A percentile compares a stretch with the other conserved stretches of the same genome.
Evolutionary conservation across 2,113 vertebrate species (phyloP).

Genomic region (Podarcis muralis): DNA sequence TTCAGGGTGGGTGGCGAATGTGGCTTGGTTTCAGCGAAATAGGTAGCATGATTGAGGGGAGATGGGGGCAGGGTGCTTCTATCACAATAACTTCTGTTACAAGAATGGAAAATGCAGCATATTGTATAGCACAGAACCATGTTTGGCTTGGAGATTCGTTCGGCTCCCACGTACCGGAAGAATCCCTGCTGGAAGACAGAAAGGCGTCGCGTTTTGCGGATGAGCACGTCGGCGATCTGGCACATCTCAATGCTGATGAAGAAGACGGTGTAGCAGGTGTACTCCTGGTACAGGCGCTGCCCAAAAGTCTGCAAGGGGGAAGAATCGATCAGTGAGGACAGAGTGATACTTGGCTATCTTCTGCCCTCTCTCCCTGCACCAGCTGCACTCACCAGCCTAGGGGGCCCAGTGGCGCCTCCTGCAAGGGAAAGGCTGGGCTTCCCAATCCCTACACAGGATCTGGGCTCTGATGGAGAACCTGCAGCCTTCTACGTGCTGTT

Average conservation of each 20-base stretch:
- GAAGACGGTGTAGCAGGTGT: slow-evolving; percentile 86
- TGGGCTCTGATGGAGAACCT: too few species aligned
- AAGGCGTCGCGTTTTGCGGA: slow-evolving; percentile 87
- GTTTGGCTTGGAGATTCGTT: neutral
- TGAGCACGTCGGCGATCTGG: slow-evolving; percentile 87
- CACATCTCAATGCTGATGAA: slow-evolving; percentile 90
- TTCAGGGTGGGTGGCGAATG: accelerated
- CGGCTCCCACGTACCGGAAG: slow-evolving; percentile 75
- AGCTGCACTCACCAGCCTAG: neutral
- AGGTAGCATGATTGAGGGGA: neutral
- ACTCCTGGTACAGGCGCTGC: slow-evolving; percentile 85
- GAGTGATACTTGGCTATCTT: too few species aligned
- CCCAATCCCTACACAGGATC: neutral
- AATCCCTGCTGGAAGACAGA: slow-evolving; percentile 87
- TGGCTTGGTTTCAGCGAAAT: too few species aligned
- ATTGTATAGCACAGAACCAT: neutral
- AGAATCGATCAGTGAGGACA: too few species aligned
- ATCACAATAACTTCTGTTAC: too few species aligned
- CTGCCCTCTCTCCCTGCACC: neutral
- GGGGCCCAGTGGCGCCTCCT: neutral
- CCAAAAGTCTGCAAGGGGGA: slow-evolving; percentile 72
- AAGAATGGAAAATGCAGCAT: neutral
- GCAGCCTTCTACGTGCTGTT: too few species aligned
- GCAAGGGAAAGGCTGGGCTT: neutral
- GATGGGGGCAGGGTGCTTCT: too few species aligned